phyloP scores from a whole-genome alignment of 2,888 invertebrate genomes.

The Sicus ferrugineus region DNA sequence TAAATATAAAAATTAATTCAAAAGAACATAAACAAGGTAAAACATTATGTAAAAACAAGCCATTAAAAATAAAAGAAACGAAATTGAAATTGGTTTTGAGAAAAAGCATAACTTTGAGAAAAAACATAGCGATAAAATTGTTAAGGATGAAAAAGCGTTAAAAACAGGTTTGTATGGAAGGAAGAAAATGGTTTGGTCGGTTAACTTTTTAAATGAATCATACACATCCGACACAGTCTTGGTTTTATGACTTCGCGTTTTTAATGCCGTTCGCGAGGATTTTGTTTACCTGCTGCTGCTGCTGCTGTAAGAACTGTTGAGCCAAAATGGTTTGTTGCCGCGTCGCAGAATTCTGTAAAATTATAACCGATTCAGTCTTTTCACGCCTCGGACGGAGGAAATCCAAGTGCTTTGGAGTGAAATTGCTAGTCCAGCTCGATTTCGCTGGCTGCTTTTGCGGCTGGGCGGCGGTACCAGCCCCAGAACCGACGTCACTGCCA shows the following conservation, averaged over 20 bases:
- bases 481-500: slow-evolving; percentile 8
- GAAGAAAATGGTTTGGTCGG: slow-evolving; percentile 45
- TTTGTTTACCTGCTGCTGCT: slow-evolving; percentile 30
- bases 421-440: slow-evolving; percentile 60
- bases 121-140: not conserved
- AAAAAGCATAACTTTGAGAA: not conserved
- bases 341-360: slow-evolving; percentile 72
- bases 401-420: slow-evolving; percentile 60
- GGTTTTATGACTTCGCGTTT: slow-evolving; percentile 22
- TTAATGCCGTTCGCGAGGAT: too few relatives aligned
- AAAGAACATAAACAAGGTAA: not conserved
- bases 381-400: slow-evolving; percentile 78
- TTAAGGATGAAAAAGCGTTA: not conserved
- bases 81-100: not conserved
- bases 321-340: slow-evolving; percentile 63
- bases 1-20: not conserved
- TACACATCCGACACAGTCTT: slow-evolving; percentile 12
- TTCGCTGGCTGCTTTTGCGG: slow-evolving; percentile 47
- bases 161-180: not conserved
- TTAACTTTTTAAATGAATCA: slow-evolving; percentile 25
- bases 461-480: not conserved
- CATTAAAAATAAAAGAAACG: too few relatives aligned
- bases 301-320: slow-evolving; percentile 54
- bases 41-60: too few relatives aligned
- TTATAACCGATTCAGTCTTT: slow-evolving; percentile 89